Evolutionary conservation across 1,140 invertebrate genomes (phyloP), one percentile per base, ranked within the genome.

Genomic region (Tribolium madens): DNA sequence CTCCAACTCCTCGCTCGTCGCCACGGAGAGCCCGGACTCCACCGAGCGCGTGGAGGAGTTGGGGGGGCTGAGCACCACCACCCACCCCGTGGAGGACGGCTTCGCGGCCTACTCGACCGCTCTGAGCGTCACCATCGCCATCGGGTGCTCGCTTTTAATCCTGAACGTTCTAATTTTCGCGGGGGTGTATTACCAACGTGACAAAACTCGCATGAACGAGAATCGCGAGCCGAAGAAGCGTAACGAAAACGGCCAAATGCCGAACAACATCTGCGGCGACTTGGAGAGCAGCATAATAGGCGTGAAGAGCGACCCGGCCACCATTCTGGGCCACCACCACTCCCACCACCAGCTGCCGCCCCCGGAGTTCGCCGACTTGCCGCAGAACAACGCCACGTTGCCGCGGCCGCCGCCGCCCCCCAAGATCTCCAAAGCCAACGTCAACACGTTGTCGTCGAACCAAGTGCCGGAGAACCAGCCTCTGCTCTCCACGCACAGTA

Each of bases 111-210:
- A 96, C 83, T 95, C 93, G 0, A 96, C 95, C 0, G 95, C 95
- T 0, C 85, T 97, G 4, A 95, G 94, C 83, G 93, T 98, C 0
- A 97, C 96, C 1, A 96, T 98, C 79, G 96, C 96, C n/a, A 96
- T 98, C 72, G 97, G 97, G 1, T 96, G 95, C 81, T 95, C 94
- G 2, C 86, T 98, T 15, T 88, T 98, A 10, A 94, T 97, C 77
- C 87, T 98, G 4, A 98, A 98, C 84, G 93, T 97, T 0, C 87
- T 98, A 7, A 96, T 98, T 80, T 97, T 98, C 83, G 95, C 95
- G 31, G 96, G 96, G 1, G 95, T 98, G 0, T 98, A 97, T 82
- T 97, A 97, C 85, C 96, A 97, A 83, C 88, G 95, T 9, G 95
- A 97, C 83, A 96, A 96, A 84, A 91, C 93, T 12, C 88, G 93